Evolutionary conservation across 2,797 vertebrate genomes (phyloP).

Genomic region (Chelidonichthys spinosus): DNA sequence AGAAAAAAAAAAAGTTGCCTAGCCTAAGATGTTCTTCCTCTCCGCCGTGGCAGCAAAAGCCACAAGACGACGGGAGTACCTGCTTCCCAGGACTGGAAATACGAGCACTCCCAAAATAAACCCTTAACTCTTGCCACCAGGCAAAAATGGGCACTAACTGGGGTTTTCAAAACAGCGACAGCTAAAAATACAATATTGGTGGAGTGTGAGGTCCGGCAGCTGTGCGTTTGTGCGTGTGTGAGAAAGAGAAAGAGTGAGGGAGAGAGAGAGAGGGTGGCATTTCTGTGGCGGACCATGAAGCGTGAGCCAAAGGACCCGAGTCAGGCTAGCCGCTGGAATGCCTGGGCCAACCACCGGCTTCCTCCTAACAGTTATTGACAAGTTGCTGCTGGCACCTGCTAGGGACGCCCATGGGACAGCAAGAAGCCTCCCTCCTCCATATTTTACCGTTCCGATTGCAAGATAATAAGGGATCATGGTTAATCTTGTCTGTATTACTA

Average conservation of each 20-base stretch:
- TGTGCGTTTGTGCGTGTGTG: constrained; percentile 53
- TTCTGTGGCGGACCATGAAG: constrained; percentile 73
- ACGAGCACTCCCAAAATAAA: constrained; percentile 80
- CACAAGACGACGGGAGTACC: constrained; percentile 69
- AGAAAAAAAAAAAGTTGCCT: constrained; percentile 35
- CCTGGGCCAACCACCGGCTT: constrained; percentile 77
- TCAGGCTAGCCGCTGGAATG: constrained; percentile 80
- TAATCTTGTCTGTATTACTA: background rate
- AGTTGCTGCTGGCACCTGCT: constrained; percentile 77
- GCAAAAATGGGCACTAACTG: constrained; percentile 69
- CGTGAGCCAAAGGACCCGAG: constrained; percentile 72
- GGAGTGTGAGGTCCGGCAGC: constrained; percentile 74
- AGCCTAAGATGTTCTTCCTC: constrained; percentile 42
- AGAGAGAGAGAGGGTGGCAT: constrained; percentile 73
- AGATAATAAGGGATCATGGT: background rate
- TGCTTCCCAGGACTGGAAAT: constrained; percentile 74
- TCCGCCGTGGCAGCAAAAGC: constrained; percentile 54
- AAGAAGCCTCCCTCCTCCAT: constrained; percentile 9
- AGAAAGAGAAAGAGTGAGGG: constrained; percentile 29
- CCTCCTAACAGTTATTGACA: constrained; percentile 79
- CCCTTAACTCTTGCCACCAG: constrained; percentile 77
- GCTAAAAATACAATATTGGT: constrained; percentile 84
- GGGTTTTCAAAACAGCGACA: constrained; percentile 79
- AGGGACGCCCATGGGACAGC: constrained; percentile 37
- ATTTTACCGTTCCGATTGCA: background rate